Evolutionary conservation across 2,888 invertebrate genomes (phyloP), one percentile per base, ranked within the genome.

Genomic region (Leptothorax acervorum): DNA sequence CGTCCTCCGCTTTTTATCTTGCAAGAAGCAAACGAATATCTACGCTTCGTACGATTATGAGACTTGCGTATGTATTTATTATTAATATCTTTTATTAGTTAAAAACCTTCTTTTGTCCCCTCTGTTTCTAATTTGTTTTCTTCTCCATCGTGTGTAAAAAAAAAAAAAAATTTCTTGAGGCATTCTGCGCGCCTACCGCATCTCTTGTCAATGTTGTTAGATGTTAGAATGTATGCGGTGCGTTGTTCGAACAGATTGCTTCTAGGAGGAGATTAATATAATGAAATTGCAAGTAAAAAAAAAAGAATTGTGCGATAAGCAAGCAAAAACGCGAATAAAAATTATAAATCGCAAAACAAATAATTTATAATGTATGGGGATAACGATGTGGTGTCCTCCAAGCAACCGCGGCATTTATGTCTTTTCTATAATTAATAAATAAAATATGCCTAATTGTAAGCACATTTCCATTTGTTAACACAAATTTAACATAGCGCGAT

Each of bases 141-240:
- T 28, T 79, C 6, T 66, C 23, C 63, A 51, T 85, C 86, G 82
- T 86, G 86, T 86, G 79, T 89, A 89, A 90, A 90, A 88, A 88
- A 89, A 88, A 89, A 88, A 89, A 89, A 88, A 23, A 23, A 90
- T 87, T 85, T 90, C 89, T 83, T 82, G 70, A 42, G 86, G 82
- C 85, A 73, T 82, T 60, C 6, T 79, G 60, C 23, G 57, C 31
- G 23, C 15, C 15, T 48, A 71, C 48, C 18, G 23, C 55, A 12
- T 28, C 12, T 78, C n/a, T 0, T 28, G 11, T 55, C 11, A 45
- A 42, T 68, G n/a, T 28, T 28, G 57, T 57, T 42, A n/a, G 28
- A 42, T 68, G 28, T 75, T 5, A 51, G 11, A 51, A 57, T 79
- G n/a, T 45, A 42, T 15, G 31, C n/a, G 48, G 18, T 73, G 45